A percentile compares a stretch with the other conserved stretches of the same genome.
These are phyloP conservation scores for Phania funesta DNA, from an alignment of 2,888 invertebrate genomes.

Conservation along the genomic window DNA sequence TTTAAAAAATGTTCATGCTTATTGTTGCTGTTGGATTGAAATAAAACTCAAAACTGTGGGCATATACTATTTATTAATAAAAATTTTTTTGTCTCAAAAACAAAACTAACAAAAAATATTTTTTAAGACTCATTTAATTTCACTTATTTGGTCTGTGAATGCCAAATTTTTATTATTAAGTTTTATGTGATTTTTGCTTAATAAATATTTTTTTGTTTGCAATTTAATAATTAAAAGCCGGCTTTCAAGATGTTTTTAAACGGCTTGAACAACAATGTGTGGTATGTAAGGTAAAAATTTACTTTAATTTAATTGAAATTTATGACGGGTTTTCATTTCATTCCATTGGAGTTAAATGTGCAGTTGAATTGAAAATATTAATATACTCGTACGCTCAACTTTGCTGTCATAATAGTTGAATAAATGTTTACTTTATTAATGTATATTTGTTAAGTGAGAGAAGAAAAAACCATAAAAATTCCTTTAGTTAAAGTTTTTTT, in stretches of 20 bases:
- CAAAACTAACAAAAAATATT: too few species aligned
- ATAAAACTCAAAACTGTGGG: constrained; percentile 47
- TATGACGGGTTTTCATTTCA: constrained; percentile 28
- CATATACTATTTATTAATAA: constrained; percentile 47
- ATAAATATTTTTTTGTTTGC: constrained; percentile 14
- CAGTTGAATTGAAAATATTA: constrained; percentile 29
- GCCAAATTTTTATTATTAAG: constrained; percentile 44
- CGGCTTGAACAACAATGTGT: constrained; percentile 1
- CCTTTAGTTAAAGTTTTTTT: constrained; percentile 16
- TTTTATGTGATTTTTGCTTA: constrained; percentile 19
- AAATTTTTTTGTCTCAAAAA: constrained; percentile 12
- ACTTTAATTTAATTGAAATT: constrained; percentile 47
- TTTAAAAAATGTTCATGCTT: constrained; percentile 34
- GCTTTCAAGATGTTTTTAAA: constrained; percentile 32
- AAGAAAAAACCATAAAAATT: constrained; percentile 14
- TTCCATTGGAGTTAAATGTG: constrained; percentile 27
- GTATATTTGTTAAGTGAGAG: not conserved
- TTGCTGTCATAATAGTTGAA: constrained; percentile 32
- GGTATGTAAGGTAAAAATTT: constrained; percentile 28
- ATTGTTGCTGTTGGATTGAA: constrained; percentile 19
- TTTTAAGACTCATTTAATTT: constrained; percentile 49
- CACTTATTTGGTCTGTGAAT: constrained; percentile 50
- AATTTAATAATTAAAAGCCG: constrained; percentile 51
- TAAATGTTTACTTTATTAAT: constrained; percentile 35
- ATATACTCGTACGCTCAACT: not conserved